These are phyloP conservation scores for Pelosia muscerda DNA, from an alignment of 2,888 invertebrate species.

Conservation along the genomic window DNA sequence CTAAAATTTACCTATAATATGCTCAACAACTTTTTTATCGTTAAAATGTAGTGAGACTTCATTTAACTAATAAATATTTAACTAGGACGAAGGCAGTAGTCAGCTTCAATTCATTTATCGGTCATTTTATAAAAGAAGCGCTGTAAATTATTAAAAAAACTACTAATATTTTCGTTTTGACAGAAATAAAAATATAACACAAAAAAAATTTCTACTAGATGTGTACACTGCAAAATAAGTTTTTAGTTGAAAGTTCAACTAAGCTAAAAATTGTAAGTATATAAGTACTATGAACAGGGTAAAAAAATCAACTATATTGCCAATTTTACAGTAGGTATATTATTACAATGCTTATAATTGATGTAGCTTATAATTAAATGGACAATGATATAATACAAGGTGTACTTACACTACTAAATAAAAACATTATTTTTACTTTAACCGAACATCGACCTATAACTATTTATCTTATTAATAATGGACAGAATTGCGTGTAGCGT, in stretches of 20 bases:
- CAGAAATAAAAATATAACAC: constrained; percentile 15
- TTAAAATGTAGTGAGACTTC: constrained; percentile 25
- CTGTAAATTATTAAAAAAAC: neutral
- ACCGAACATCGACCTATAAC: constrained; percentile 67
- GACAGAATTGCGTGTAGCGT: constrained; percentile 86
- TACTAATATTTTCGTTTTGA: neutral
- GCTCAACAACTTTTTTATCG: constrained; percentile 43
- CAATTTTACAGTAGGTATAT: constrained; percentile 31
- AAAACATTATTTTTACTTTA: constrained; percentile 65
- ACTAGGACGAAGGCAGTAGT: constrained; percentile 40
- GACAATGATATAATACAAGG: constrained; percentile 79
- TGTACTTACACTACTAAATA: constrained; percentile 68
- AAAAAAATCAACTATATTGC: constrained; percentile 25
- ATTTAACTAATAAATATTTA: constrained; percentile 34
- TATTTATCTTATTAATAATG: constrained; percentile 75
- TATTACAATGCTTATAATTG: constrained; percentile 49
- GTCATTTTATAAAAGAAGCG: neutral
- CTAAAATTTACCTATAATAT: constrained; percentile 38
- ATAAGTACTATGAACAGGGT: neutral
- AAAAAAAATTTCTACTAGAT: neutral
- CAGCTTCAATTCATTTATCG: constrained; percentile 12
- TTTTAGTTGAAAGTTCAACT: neutral
- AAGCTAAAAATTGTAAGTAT: neutral
- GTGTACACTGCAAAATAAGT: neutral
- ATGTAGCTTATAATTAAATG: constrained; percentile 71